A percentile compares a stretch with the other conserved stretches of the same genome.
phyloP scores from a whole-genome alignment of 2,113 vertebrate genomes.

The Gulo gulo region DNA sequence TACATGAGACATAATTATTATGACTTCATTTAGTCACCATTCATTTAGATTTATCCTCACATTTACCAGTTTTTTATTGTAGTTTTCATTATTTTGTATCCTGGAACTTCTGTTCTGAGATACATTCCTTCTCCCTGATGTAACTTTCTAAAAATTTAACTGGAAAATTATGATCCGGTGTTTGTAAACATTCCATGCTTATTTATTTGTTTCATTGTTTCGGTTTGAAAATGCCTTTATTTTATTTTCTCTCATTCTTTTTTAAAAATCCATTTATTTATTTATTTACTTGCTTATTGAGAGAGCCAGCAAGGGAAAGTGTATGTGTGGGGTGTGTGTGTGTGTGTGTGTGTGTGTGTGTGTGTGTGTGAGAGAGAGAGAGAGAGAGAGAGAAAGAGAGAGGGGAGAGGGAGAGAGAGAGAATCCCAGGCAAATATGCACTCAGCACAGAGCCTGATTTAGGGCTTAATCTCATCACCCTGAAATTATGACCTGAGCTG shows the following conservation, averaged over 20 bases:
- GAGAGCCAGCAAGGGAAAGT: background rate
- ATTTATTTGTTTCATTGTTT: background rate
- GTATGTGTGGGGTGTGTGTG: too few relatives aligned
- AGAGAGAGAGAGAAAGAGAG: background rate
- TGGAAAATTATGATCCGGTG: background rate
- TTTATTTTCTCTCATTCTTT: background rate
- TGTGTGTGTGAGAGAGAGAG: too few relatives aligned
- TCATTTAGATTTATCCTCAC: background rate
- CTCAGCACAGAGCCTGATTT: background rate
- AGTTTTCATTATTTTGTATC: background rate
- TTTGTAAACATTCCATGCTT: background rate
- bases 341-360: too few relatives aligned
- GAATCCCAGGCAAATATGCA: background rate
- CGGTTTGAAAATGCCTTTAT: background rate
- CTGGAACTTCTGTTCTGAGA: background rate
- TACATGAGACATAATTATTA: background rate
- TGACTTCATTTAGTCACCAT: background rate
- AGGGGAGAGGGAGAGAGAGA: background rate
- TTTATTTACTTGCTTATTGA: background rate
- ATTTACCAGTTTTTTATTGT: background rate
- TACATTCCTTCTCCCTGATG: background rate
- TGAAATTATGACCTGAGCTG: background rate
- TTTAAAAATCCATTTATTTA: too few relatives aligned
- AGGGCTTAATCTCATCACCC: background rate
- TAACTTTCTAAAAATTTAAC: slow-evolving; percentile 22